Evolutionary conservation across 2,797 vertebrate genomes (phyloP).

Genomic region (Pteronotus mesoamericanus): DNA sequence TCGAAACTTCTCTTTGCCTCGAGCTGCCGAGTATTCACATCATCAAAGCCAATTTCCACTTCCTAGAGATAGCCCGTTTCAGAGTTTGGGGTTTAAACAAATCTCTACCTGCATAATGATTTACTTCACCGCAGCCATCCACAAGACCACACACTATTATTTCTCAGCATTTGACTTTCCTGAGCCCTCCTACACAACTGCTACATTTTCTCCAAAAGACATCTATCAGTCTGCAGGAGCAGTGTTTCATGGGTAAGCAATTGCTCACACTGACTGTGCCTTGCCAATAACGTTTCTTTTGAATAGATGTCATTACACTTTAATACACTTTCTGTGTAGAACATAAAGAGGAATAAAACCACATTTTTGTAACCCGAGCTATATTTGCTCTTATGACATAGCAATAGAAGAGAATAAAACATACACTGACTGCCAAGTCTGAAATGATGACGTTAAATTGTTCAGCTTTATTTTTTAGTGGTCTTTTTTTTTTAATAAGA

Average conservation of each 20-base stretch:
- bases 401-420: background rate
- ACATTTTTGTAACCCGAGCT: background rate
- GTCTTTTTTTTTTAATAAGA: constrained; percentile 11
- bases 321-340: background rate
- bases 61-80: background rate
- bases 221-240: background rate
- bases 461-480: background rate
- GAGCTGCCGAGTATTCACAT: background rate
- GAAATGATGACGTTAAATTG: background rate
- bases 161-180: background rate
- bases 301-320: background rate
- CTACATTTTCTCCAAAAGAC: background rate
- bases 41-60: background rate
- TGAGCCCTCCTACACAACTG: background rate
- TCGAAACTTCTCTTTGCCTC: background rate
- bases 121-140: background rate
- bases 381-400: background rate
- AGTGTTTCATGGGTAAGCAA: background rate
- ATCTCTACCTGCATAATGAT: background rate
- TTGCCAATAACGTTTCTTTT: background rate
- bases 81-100: background rate
- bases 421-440: background rate
- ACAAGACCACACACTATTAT: accelerated
- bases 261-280: background rate
- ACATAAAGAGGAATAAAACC: background rate